These are phyloP conservation scores for Megaceryle alcyon DNA, from an alignment of 2,797 vertebrate genomes.

Conservation along the genomic window DNA sequence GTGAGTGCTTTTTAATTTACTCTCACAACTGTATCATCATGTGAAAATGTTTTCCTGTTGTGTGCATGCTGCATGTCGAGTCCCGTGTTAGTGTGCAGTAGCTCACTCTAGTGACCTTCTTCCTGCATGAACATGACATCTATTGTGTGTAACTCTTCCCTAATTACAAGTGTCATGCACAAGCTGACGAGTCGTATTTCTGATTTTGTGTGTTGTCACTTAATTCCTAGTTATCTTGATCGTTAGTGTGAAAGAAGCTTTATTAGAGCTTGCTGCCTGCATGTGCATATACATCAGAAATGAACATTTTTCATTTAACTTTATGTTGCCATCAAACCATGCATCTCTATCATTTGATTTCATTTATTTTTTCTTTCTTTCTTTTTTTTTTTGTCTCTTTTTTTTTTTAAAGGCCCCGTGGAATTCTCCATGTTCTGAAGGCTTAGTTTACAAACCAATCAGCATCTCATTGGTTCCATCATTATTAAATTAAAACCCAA, in stretches of 20 bases:
- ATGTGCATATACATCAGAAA: background rate
- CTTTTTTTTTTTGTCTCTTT: background rate
- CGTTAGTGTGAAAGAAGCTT: background rate
- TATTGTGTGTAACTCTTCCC: background rate
- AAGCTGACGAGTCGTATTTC: background rate
- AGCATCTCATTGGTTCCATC: conserved; percentile 78
- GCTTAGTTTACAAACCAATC: conserved; percentile 81
- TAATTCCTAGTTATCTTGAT: background rate
- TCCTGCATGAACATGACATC: background rate
- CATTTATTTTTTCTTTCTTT: conserved; percentile 32
- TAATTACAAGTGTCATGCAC: background rate
- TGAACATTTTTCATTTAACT: background rate
- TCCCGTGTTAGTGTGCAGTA: background rate
- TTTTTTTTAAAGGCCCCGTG: conserved; percentile 81
- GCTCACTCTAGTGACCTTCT: background rate
- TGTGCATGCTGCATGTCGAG: background rate
- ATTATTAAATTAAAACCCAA: conserved; percentile 75
- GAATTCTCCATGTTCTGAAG: conserved; percentile 82
- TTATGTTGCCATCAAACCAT: conserved; percentile 50
- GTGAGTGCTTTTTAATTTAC: background rate
- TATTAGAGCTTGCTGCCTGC: background rate
- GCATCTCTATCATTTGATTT: conserved; percentile 63
- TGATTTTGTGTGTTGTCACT: background rate
- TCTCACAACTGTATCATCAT: background rate
- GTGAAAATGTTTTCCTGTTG: background rate